A percentile compares a stretch with the other conserved stretches of the same genome.
Conservation (phyloP, 2,888 invertebrate genomes). For the Tridacna crocea region DNA sequence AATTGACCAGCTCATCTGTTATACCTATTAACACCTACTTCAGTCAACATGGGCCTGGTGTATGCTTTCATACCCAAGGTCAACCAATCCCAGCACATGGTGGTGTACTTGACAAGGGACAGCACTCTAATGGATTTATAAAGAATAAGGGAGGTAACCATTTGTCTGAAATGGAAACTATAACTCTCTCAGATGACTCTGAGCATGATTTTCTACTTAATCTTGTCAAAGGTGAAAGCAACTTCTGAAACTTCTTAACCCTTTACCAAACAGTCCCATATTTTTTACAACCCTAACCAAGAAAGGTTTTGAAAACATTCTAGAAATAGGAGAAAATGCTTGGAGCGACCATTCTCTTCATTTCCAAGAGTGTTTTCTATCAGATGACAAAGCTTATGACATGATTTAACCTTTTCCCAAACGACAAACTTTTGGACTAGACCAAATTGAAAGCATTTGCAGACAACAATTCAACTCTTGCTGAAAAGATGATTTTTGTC, state of each 20-base stretch:
- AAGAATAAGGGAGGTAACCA: background rate
- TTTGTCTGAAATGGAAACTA: background rate
- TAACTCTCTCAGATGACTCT: background rate
- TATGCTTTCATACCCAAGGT: background rate
- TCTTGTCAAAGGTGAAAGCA: constrained; percentile 20
- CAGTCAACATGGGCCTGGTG: too few relatives aligned
- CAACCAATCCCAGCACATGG: background rate
- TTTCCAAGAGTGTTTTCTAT: background rate
- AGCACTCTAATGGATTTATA: background rate
- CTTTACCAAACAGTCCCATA: background rate
- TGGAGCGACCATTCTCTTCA: background rate
- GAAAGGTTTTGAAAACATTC: background rate
- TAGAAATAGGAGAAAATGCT: background rate
- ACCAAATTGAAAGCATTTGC: too few relatives aligned
- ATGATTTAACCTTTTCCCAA: too few relatives aligned
- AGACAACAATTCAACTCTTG: too few relatives aligned
- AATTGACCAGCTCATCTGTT: too few relatives aligned
- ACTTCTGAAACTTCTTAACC: background rate
- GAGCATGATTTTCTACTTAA: constrained; percentile 12
- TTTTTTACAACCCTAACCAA: background rate
- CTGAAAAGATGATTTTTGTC: too few relatives aligned
- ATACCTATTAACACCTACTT: too few relatives aligned
- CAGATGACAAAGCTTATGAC: too few relatives aligned
- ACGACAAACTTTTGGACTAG: too few relatives aligned
- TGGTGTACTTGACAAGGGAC: background rate